Conservation (phyloP, 1,140 invertebrate genomes). For the Aphelenchoides avenae region DNA sequence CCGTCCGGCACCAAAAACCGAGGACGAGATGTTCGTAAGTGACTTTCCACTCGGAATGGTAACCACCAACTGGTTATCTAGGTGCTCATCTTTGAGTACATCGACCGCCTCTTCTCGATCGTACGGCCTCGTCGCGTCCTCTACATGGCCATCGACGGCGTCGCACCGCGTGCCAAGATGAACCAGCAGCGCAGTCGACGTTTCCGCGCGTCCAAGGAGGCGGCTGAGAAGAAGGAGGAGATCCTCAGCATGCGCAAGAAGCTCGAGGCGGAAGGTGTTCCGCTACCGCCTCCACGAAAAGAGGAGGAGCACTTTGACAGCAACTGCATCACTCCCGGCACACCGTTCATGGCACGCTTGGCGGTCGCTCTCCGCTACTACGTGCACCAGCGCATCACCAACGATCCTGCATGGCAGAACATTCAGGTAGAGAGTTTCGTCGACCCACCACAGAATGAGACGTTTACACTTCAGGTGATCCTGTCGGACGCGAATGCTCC, state of each 20-base stretch:
- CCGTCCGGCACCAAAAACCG: conserved; percentile 90
- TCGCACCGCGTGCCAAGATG: conserved; percentile 75
- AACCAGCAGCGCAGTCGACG: conserved; percentile 95
- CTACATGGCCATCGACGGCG: conserved; percentile 99
- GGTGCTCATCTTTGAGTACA: conserved; percentile 88
- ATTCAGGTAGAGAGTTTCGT: conserved; percentile 69
- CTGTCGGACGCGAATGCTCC: conserved; percentile 97
- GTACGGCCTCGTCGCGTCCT: conserved; percentile 87
- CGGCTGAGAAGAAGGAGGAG: conserved; percentile 80
- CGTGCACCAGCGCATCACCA: conserved; percentile 87
- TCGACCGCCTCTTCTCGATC: conserved; percentile 89
- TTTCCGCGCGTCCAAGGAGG: conserved; percentile 93
- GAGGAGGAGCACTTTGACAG: conserved; percentile 92
- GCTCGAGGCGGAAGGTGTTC: conserved; percentile 71
- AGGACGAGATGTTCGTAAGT: conserved; percentile 98
- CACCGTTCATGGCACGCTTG: conserved; percentile 92
- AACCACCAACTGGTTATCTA: conserved; percentile 13
- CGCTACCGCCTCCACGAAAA: conserved; percentile 80
- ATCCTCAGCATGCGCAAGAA: conserved; percentile 65
- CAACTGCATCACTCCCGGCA: conserved; percentile 97
- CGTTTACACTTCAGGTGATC: conserved; percentile 66
- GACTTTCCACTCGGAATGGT: neutral
- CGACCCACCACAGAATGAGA: neutral
- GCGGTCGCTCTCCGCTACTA: conserved; percentile 92
- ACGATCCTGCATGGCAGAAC: conserved; percentile 86